Evolutionary conservation across 2,797 vertebrate genomes (phyloP).

Genomic region (Aselliscus stoliczkanus): DNA sequence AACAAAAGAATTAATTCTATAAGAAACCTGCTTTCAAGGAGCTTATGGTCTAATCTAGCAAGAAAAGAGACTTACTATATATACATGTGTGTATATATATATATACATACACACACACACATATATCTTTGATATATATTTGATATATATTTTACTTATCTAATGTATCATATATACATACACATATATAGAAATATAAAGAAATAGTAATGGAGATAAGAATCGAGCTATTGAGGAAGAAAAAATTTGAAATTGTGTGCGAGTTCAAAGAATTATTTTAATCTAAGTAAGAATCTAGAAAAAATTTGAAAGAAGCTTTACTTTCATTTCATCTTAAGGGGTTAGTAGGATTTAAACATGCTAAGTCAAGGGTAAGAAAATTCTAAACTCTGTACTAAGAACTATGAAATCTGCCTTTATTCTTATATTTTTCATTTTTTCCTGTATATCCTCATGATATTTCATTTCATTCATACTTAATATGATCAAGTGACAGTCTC

Average conservation of each 20-base stretch:
- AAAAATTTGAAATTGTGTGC: background rate
- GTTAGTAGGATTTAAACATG: background rate
- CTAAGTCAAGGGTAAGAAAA: background rate
- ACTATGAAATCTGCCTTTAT: background rate
- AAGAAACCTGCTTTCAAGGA: background rate
- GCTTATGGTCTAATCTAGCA: background rate
- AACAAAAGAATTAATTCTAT: background rate
- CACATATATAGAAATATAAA: background rate
- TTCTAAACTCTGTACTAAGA: background rate
- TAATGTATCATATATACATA: background rate
- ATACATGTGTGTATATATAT: background rate
- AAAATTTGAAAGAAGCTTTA: background rate
- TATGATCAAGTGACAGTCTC: background rate
- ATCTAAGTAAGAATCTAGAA: background rate
- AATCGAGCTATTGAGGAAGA: background rate
- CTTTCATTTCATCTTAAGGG: background rate
- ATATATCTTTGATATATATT: background rate
- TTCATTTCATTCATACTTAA: background rate
- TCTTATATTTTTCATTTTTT: background rate
- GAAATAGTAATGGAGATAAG: background rate
- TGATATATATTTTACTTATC: background rate
- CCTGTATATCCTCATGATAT: background rate
- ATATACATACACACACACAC: too few relatives aligned
- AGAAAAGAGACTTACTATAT: background rate
- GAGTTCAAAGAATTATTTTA: background rate